Conservation (phyloP, 2,113 vertebrate species). For the Cnemophilus loriae region DNA sequence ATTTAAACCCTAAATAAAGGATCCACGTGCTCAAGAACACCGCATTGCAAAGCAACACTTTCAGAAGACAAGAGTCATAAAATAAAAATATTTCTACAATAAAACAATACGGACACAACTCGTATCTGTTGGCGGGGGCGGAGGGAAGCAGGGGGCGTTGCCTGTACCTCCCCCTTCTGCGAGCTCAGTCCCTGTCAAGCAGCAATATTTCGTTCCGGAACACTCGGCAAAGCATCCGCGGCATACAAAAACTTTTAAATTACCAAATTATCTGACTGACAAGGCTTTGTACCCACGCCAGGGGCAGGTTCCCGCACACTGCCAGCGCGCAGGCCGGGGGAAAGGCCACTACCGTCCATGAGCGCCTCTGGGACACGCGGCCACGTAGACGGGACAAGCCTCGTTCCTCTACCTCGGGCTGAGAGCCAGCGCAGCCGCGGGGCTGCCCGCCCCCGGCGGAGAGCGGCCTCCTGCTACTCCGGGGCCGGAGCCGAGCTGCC, state of each 20-base stretch:
- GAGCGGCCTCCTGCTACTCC: not conserved
- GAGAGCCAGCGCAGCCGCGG: not conserved
- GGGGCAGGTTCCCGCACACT: not conserved
- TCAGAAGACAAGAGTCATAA: not conserved
- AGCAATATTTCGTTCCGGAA: not conserved
- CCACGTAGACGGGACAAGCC: not conserved
- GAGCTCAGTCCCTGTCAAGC: not conserved
- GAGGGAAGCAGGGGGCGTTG: not conserved
- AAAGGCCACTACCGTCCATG: not conserved
- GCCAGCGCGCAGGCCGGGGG: not conserved
- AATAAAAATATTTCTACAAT: not conserved
- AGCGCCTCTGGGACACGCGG: not conserved
- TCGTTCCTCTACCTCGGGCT: not conserved
- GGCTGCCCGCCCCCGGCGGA: not conserved
- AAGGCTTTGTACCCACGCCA: not conserved
- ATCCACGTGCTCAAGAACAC: not conserved
- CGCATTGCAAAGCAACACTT: rapidly evolving
- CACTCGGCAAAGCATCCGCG: not conserved
- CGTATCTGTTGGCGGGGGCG: rapidly evolving
- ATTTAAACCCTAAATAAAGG: not conserved
- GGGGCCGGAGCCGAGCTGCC: not conserved
- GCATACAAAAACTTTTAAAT: rapidly evolving
- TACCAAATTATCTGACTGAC: rapidly evolving
- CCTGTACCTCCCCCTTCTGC: not conserved
- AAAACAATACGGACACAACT: not conserved